These are phyloP conservation scores for Aelia acuminata DNA, from an alignment of 2,888 invertebrate species.

Conservation along the genomic window DNA sequence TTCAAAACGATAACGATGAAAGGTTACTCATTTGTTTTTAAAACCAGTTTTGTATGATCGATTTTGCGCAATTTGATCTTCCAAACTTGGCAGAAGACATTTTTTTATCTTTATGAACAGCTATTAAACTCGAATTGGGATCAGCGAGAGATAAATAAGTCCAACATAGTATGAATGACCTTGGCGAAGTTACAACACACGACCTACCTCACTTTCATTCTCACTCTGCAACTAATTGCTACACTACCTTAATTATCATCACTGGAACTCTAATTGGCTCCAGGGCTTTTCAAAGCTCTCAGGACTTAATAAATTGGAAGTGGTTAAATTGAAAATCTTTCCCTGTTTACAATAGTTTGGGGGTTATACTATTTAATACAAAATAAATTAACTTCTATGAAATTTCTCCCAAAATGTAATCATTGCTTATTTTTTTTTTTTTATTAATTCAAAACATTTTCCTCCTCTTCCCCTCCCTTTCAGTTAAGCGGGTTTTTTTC, in stretches of 20 bases:
- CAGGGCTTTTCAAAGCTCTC: neutral
- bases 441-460: too few relatives aligned
- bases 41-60: too few relatives aligned
- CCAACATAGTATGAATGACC: neutral
- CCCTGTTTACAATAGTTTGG: too few relatives aligned
- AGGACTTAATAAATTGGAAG: neutral
- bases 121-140: neutral
- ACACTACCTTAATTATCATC: neutral
- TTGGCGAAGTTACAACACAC: neutral
- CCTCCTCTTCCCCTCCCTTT: too few relatives aligned
- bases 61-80: neutral
- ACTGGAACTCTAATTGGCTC: neutral
- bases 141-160: neutral
- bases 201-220: constrained; percentile 25
- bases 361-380: too few relatives aligned
- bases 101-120: neutral
- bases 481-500: too few relatives aligned
- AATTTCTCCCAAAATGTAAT: too few relatives aligned
- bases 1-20: too few relatives aligned
- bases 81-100: neutral
- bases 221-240: neutral
- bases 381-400: too few relatives aligned
- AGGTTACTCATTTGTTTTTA: too few relatives aligned
- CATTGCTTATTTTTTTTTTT: too few relatives aligned
- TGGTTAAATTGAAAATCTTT: neutral